A percentile compares a stretch with the other conserved stretches of the same genome.
phyloP scores from a whole-genome alignment of 2,888 invertebrate genomes.

The Tinea pellionella region DNA sequence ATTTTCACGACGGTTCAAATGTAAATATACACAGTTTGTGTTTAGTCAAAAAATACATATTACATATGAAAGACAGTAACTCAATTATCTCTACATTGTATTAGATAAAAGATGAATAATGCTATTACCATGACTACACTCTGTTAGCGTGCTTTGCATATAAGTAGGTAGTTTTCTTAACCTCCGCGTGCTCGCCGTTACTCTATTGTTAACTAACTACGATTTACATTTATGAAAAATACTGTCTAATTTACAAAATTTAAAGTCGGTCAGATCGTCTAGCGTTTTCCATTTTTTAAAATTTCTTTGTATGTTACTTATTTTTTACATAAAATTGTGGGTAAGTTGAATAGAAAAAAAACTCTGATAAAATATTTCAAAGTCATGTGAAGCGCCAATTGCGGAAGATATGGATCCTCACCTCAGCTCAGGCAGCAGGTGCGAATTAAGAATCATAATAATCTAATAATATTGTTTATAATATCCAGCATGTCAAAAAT shows the following conservation, averaged over 20 bases:
- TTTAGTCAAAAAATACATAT: not conserved
- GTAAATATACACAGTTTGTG: not conserved
- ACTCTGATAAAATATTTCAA: no score
- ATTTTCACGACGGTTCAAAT: no score
- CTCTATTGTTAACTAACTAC: slow-evolving; percentile 1
- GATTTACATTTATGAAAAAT: slow-evolving; percentile 6
- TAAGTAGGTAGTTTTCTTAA: slow-evolving; percentile 8
- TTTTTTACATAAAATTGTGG: no score
- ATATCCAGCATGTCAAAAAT: no score
- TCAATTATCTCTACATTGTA: not conserved
- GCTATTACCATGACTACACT: slow-evolving; percentile 1
- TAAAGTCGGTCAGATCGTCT: not conserved
- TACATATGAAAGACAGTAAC: not conserved
- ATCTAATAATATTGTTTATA: no score
- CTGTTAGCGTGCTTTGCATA: slow-evolving; percentile 1
- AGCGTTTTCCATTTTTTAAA: not conserved
- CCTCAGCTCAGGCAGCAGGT: no score
- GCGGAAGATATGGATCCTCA: no score
- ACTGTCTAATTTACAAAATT: not conserved
- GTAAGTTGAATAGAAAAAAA: no score
- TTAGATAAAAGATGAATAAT: not conserved
- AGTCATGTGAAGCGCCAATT: no score
- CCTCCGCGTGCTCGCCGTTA: not conserved
- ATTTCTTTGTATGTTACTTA: not conserved
- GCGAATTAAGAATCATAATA: no score